Percentiles rank a stretch among this genome's conserved stretches.
These are phyloP conservation scores for Hedya salicella DNA, from an alignment of 2,888 invertebrate species.

Conservation along the genomic window DNA sequence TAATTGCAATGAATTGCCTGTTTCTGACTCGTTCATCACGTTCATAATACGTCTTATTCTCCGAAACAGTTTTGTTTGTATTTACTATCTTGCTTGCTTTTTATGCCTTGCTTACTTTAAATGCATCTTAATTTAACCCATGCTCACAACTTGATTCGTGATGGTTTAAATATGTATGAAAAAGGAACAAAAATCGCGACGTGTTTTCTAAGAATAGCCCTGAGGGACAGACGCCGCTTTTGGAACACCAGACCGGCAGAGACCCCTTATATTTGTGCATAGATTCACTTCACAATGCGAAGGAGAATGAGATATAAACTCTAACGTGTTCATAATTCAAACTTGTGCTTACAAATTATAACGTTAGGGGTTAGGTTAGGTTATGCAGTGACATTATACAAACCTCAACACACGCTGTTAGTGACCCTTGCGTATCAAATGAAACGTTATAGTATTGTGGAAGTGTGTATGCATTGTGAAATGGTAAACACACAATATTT, in stretches of 20 bases:
- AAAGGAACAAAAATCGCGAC: constrained; percentile 7
- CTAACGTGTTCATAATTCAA: not conserved
- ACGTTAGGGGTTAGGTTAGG: too few relatives aligned
- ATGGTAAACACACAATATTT: too few relatives aligned
- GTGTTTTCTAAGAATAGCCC: constrained; percentile 23
- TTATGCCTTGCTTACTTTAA: constrained; percentile 4
- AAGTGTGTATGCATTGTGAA: too few relatives aligned
- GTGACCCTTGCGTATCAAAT: too few relatives aligned
- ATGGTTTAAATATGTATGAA: constrained; percentile 8
- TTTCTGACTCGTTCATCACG: not conserved
- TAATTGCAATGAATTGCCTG: constrained; percentile 31
- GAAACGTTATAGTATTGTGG: too few relatives aligned
- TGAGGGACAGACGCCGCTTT: constrained; percentile 4
- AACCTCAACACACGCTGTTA: too few relatives aligned
- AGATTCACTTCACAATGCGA: not conserved
- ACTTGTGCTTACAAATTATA: too few relatives aligned
- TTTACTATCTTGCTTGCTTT: constrained; percentile 16
- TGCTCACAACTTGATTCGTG: constrained; percentile 1
- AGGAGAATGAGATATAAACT: constrained; percentile 6
- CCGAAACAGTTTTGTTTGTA: constrained; percentile 9
- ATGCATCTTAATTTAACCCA: not conserved
- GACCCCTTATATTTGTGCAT: constrained; percentile 1
- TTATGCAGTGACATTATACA: too few relatives aligned
- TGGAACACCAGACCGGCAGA: not conserved
- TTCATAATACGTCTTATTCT: constrained; percentile 2